These are phyloP conservation scores for Philonicus albiceps DNA, from an alignment of 2,888 invertebrate genomes.

Conservation along the genomic window DNA sequence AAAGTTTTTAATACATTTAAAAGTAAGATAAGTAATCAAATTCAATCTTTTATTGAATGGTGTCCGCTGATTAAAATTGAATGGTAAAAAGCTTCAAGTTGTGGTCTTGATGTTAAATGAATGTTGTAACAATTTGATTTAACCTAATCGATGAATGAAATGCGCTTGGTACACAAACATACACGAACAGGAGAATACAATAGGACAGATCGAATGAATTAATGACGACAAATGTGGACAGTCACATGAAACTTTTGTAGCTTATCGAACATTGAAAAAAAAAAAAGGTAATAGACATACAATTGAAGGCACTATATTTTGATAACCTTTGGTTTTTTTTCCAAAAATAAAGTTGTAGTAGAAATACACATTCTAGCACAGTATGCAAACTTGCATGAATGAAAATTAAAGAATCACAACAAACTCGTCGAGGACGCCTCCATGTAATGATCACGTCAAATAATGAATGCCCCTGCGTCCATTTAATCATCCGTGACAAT, in stretches of 20 bases:
- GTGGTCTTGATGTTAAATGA: neutral
- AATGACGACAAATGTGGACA: neutral
- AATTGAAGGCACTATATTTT: neutral
- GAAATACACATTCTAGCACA: neutral
- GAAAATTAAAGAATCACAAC: neutral
- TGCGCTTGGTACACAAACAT: neutral
- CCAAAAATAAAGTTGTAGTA: neutral
- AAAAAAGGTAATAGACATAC: neutral
- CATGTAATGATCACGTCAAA: neutral
- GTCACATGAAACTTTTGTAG: neutral
- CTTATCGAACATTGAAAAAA: neutral
- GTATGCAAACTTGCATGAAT: neutral
- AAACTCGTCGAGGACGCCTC: neutral
- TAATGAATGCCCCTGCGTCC: neutral
- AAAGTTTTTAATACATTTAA: neutral
- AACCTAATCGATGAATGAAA: constrained; percentile 29
- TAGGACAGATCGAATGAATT: neutral
- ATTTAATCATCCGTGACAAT: constrained; percentile 15
- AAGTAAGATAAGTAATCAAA: constrained; percentile 24
- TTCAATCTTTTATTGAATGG: constrained; percentile 32
- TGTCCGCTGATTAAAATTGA: constrained; percentile 39
- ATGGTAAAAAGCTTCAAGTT: constrained; percentile 14
- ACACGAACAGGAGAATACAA: neutral
- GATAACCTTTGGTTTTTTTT: neutral
- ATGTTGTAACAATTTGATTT: constrained; percentile 31